A percentile compares a stretch with the other conserved stretches of the same genome.
phyloP scores from a whole-genome alignment of 2,888 invertebrate genomes.

The Hanleya hanleyi region DNA sequence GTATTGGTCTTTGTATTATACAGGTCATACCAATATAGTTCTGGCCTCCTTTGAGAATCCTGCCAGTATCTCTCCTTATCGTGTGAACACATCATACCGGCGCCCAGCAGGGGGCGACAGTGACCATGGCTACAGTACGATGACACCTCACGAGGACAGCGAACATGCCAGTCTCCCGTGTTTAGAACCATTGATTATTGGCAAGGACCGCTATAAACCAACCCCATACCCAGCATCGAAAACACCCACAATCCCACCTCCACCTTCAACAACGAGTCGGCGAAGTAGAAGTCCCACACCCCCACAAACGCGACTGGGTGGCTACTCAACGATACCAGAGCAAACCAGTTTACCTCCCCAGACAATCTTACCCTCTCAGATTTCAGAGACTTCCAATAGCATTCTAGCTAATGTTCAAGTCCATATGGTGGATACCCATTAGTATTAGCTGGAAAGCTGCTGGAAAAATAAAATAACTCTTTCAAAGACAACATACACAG shows the following conservation, averaged over 20 bases:
- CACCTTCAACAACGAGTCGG: constrained; percentile 57
- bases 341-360: constrained; percentile 57
- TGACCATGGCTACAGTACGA: constrained; percentile 91
- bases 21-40: constrained; percentile 72
- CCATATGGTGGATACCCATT: constrained; percentile 85
- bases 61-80: constrained; percentile 88
- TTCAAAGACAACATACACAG: too few species aligned
- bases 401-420: constrained; percentile 92
- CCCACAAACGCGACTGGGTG: constrained; percentile 56
- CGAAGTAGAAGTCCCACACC: constrained; percentile 70
- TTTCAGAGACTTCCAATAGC: constrained; percentile 75
- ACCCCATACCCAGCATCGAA: constrained; percentile 45
- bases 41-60: constrained; percentile 75
- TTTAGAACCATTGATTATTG: constrained; percentile 68
- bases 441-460: too few species aligned
- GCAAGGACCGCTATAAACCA: constrained; percentile 69
- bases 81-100: constrained; percentile 86
- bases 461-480: too few species aligned
- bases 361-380: constrained; percentile 51
- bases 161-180: constrained; percentile 72
- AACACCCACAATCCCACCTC: constrained; percentile 63
- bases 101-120: constrained; percentile 83
- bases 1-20: constrained; percentile 19
- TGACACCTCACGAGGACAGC: constrained; percentile 71
- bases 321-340: constrained; percentile 59